phyloP scores from a whole-genome alignment of 1,140 invertebrate genomes.

The Littorina saxatilis region DNA sequence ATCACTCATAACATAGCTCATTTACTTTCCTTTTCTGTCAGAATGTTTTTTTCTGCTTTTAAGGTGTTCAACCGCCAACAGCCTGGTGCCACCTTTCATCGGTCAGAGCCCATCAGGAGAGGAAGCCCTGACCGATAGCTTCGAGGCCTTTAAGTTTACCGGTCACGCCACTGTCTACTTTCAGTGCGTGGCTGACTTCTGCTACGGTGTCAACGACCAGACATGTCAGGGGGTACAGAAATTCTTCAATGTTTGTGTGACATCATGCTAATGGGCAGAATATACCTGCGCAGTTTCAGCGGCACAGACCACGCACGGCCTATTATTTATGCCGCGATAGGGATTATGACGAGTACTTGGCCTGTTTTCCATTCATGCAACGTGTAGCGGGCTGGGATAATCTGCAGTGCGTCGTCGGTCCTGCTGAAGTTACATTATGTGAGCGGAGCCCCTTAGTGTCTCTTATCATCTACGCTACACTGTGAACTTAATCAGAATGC shows the following conservation, averaged over 20 bases:
- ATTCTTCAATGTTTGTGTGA: neutral
- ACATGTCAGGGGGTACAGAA: conserved; percentile 34
- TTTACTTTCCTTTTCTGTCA: no score
- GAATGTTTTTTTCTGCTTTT: no score
- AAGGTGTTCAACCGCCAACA: conserved; percentile 24
- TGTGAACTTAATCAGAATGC: neutral
- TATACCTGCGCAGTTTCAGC: no score
- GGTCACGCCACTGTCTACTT: conserved; percentile 29
- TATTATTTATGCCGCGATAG: no score
- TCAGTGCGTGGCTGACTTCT: conserved; percentile 27
- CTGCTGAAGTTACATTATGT: no score
- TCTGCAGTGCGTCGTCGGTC: no score
- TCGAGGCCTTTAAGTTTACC: conserved; percentile 38
- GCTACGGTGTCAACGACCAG: conserved; percentile 32
- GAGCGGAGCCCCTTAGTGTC: neutral
- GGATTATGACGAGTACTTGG: no score
- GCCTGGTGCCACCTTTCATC: conserved; percentile 33
- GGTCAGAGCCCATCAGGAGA: conserved; percentile 11
- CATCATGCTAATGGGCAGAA: neutral
- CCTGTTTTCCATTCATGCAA: no score
- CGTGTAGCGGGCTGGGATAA: no score
- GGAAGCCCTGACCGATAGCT: conserved; percentile 25
- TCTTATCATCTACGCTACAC: neutral
- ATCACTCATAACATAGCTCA: no score
- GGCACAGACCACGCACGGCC: no score